These are phyloP conservation scores for Amphiprion percula DNA, from an alignment of 2,113 vertebrate genomes.

Conservation along the genomic window DNA sequence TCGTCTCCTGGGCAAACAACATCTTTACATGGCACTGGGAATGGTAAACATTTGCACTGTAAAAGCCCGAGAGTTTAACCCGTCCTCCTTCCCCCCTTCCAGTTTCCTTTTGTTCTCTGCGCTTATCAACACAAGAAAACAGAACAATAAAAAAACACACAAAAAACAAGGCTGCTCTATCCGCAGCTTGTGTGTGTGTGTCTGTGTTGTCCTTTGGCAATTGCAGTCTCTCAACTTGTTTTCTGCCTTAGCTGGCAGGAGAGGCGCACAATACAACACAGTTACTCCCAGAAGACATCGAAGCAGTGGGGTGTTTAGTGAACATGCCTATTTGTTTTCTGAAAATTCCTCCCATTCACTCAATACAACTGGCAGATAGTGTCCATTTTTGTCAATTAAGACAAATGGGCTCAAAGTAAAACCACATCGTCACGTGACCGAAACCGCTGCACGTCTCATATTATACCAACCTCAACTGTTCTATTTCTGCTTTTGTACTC, in stretches of 20 bases:
- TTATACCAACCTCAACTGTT: conserved; percentile 38
- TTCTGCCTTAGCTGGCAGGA: conserved; percentile 70
- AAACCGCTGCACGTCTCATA: conserved; percentile 20
- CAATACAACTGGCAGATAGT: conserved; percentile 22
- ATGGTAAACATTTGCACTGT: conserved; percentile 82
- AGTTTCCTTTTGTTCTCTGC: conserved; percentile 69
- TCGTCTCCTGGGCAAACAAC: conserved; percentile 78
- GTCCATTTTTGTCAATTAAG: conserved; percentile 70
- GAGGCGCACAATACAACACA: conserved; percentile 60
- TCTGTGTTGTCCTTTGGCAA: conserved; percentile 80
- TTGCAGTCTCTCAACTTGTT: conserved; percentile 77
- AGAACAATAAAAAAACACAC: conserved; percentile 65
- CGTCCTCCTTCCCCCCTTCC: conserved; percentile 60
- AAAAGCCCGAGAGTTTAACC: conserved; percentile 76
- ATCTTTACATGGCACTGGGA: conserved; percentile 78
- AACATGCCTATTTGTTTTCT: conserved; percentile 73
- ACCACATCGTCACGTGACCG: conserved; percentile 20
- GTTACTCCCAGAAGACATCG: conserved; percentile 68
- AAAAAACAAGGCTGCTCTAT: conserved; percentile 56
- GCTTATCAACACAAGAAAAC: conserved; percentile 70
- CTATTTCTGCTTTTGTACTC: conserved; percentile 38
- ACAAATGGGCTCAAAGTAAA: conserved; percentile 57
- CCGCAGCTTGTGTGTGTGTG: conserved; percentile 45
- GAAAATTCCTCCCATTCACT: conserved; percentile 44
- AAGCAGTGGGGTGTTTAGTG: conserved; percentile 68